Evolutionary conservation across 2,797 vertebrate species (phyloP).

Genomic region (Gymnoscopelus microlampas): DNA sequence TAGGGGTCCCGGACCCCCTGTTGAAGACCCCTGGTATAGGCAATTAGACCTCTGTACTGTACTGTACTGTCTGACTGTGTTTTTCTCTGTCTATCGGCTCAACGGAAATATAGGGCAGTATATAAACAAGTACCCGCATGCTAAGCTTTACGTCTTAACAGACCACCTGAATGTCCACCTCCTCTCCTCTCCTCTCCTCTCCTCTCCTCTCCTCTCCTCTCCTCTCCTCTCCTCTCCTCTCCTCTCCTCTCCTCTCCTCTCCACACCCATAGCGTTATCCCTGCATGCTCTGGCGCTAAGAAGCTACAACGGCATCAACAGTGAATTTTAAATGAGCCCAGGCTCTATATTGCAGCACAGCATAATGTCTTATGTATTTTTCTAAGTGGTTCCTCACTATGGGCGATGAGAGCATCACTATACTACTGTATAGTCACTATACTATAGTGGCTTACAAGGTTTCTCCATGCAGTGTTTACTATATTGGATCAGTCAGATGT

Average conservation of each 20-base stretch:
- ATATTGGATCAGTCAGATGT: slow-evolving; percentile 11
- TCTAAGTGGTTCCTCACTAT: slow-evolving; percentile 21
- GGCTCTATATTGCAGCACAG: slow-evolving; percentile 53
- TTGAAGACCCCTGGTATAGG: no score
- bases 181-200: slow-evolving; percentile 2
- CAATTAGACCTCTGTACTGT: no score
- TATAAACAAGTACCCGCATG: neutral
- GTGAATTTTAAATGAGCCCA: slow-evolving; percentile 67
- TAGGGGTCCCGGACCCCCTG: no score
- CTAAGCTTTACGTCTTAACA: neutral
- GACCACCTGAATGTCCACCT: neutral
- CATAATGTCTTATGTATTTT: slow-evolving; percentile 42
- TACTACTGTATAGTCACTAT: neutral
- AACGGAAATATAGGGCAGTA: neutral
- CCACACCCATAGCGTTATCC: slow-evolving; percentile 54
- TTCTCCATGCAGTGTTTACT: slow-evolving; percentile 20
- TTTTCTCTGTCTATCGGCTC: no score
- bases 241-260: neutral
- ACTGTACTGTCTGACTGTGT: no score
- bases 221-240: neutral
- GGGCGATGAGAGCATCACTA: neutral
- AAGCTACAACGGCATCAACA: slow-evolving; percentile 47
- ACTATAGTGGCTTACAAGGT: slow-evolving; percentile 1
- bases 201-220: slow-evolving; percentile 2
- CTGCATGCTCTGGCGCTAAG: slow-evolving; percentile 33